Conservation (phyloP, 2,888 invertebrate species). For the Drosophila demipolita region DNA sequence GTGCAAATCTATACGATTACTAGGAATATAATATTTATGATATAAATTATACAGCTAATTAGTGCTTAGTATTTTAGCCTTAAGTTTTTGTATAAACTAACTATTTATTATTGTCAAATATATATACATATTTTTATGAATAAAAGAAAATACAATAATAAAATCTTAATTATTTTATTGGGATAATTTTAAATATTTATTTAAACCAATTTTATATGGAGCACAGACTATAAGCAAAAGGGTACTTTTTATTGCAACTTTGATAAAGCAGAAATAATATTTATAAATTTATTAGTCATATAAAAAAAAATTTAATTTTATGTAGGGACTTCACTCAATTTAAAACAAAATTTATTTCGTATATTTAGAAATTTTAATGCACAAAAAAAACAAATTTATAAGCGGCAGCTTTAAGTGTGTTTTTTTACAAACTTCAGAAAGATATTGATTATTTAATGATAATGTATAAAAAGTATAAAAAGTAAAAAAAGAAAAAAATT, state of each 20-base stretch:
- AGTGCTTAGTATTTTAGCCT: slow-evolving; percentile 42
- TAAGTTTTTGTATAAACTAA: slow-evolving; percentile 63
- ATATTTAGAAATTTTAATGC: no score
- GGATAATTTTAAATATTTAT: background rate
- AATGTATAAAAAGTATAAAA: background rate
- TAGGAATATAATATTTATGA: slow-evolving; percentile 28
- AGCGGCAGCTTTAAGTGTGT: background rate
- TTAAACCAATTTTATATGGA: background rate
- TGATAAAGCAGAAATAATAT: background rate
- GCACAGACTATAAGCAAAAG: background rate
- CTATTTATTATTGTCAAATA: slow-evolving; percentile 59
- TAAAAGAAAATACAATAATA: background rate
- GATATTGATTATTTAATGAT: background rate
- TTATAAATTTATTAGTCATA: background rate
- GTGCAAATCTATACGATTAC: slow-evolving; percentile 56
- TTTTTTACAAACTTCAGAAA: background rate
- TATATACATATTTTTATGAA: slow-evolving; percentile 29
- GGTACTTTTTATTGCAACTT: background rate
- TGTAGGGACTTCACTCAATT: no score
- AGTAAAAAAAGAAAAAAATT: no score
- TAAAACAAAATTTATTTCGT: no score
- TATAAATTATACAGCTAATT: slow-evolving; percentile 41
- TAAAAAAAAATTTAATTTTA: background rate
- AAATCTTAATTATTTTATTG: background rate
- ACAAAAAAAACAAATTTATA: background rate